A percentile compares a stretch with the other conserved stretches of the same genome.
phyloP scores from a whole-genome alignment of 2,113 vertebrate species.

The Microcebus murinus region DNA sequence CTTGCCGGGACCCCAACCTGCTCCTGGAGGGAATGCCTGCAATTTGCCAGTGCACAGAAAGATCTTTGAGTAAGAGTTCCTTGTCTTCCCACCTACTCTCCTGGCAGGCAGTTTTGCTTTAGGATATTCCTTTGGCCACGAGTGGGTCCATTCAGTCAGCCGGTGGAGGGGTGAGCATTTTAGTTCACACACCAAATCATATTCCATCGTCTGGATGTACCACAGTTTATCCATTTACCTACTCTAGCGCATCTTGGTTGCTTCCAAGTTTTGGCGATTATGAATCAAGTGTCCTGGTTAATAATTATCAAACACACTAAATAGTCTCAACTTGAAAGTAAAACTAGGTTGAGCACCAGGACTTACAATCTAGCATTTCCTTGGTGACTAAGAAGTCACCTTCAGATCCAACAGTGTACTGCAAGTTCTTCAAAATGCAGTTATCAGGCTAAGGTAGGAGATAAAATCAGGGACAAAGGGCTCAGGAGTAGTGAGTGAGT shows the following conservation, averaged over 20 bases:
- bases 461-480: background rate
- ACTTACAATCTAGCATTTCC: background rate
- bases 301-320: background rate
- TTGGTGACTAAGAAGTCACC: background rate
- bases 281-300: constrained; percentile 40
- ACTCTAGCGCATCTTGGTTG: no score
- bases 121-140: no score
- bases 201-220: no score
- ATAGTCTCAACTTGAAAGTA: background rate
- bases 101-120: no score
- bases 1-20: background rate
- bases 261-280: no score
- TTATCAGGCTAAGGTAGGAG: background rate
- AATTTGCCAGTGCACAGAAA: background rate
- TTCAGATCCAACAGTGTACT: background rate
- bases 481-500: background rate
- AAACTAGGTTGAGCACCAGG: background rate
- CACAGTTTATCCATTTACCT: no score
- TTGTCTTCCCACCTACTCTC: background rate
- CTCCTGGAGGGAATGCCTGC: background rate
- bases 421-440: background rate
- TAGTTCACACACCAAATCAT: no score
- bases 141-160: no score
- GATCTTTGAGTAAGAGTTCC: background rate
- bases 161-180: no score